Percentiles rank a stretch among this genome's conserved stretches.
Conservation (phyloP, 1,140 invertebrate species). For the Drosophila guanche region DNA sequence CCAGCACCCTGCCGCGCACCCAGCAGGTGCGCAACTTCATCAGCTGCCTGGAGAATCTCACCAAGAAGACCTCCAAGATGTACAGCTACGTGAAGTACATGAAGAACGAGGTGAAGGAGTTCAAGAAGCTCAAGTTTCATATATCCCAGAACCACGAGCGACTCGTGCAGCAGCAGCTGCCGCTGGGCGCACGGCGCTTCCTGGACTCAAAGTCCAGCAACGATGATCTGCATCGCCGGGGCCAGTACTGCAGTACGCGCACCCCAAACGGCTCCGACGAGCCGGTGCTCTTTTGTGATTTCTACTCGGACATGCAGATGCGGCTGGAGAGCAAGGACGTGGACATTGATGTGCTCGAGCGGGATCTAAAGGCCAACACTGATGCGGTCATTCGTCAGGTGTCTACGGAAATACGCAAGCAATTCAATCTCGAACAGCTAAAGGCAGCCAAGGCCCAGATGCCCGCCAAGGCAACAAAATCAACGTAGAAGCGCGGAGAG, state of each 20-base stretch:
- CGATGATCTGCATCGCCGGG: constrained; percentile 72
- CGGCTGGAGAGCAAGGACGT: constrained; percentile 78
- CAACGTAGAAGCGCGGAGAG: constrained; percentile 40
- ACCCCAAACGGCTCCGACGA: constrained; percentile 71
- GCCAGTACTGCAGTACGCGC: constrained; percentile 79
- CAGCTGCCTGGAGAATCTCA: constrained; percentile 75
- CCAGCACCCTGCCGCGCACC: constrained; percentile 81
- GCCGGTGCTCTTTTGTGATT: constrained; percentile 82
- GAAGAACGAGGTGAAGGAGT: constrained; percentile 79
- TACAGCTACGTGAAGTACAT: constrained; percentile 81
- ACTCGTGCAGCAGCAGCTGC: constrained; percentile 75
- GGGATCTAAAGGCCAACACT: constrained; percentile 75
- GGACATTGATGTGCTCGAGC: constrained; percentile 74
- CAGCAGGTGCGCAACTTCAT: constrained; percentile 77
- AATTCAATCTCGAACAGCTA: constrained; percentile 71
- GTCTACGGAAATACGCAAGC: constrained; percentile 72
- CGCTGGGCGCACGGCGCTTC: constrained; percentile 59
- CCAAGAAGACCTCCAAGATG: constrained; percentile 75
- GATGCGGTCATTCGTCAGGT: constrained; percentile 75
- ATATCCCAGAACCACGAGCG: constrained; percentile 74
- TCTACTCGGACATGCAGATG: constrained; percentile 83
- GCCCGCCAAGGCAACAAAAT: constrained; percentile 55
- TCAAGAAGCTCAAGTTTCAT: constrained; percentile 73
- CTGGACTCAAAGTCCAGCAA: constrained; percentile 52
- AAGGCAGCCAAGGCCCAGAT: constrained; percentile 73